Conservation (phyloP, 2,888 invertebrate genomes). For the Eutolmus rufibarbis region DNA sequence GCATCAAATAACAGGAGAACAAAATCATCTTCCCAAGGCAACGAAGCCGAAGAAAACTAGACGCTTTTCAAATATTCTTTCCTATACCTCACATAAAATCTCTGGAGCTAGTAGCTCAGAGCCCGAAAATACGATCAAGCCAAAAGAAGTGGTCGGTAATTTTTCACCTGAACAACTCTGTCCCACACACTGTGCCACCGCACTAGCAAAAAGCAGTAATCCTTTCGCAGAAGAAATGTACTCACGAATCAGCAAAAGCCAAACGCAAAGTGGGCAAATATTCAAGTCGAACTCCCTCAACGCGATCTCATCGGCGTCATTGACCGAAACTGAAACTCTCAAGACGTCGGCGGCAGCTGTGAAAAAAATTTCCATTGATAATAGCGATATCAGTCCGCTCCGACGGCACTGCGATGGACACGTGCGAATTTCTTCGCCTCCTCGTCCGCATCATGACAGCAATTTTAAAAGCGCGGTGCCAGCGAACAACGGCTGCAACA, state of each 20-base stretch:
- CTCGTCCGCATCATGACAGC: conserved; percentile 7
- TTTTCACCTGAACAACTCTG: background rate
- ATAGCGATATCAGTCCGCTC: conserved; percentile 47
- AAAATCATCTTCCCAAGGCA: conserved; percentile 48
- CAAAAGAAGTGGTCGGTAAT: background rate
- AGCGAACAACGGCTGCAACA: background rate
- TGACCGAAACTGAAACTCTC: conserved; percentile 48
- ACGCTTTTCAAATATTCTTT: conserved; percentile 61
- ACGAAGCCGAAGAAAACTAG: conserved; percentile 58
- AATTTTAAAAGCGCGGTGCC: conserved; percentile 5
- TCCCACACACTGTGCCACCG: background rate
- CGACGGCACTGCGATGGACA: conserved; percentile 26
- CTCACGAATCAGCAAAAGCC: conserved; percentile 56
- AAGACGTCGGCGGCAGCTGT: conserved; percentile 54
- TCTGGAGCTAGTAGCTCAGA: background rate
- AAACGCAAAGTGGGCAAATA: conserved; percentile 49
- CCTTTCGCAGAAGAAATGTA: conserved; percentile 56
- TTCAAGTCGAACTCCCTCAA: conserved; percentile 61
- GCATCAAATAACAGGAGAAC: background rate
- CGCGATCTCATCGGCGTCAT: conserved; percentile 54
- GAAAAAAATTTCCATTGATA: conserved; percentile 58
- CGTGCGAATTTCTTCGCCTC: conserved; percentile 31
- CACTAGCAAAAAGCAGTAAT: background rate
- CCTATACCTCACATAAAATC: conserved; percentile 51
- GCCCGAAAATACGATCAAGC: background rate